Evolutionary conservation across 2,888 invertebrate species (phyloP).

Genomic region (Eilema caniola): DNA sequence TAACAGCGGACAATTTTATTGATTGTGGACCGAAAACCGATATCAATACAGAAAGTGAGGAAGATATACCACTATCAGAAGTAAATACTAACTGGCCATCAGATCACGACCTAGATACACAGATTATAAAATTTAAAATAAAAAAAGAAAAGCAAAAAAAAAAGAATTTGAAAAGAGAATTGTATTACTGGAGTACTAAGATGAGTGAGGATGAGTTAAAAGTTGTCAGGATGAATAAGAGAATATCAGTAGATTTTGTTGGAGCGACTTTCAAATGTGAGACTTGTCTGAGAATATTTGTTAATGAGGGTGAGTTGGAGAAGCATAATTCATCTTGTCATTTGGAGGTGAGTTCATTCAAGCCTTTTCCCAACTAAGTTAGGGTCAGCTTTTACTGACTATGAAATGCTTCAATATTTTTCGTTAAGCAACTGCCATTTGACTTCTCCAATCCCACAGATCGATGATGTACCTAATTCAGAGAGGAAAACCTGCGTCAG

Average conservation of each 20-base stretch:
- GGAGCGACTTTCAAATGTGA: slow-evolving; percentile 62
- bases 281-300: slow-evolving; percentile 59
- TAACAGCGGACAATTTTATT: slow-evolving; percentile 59
- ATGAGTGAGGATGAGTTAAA: slow-evolving; percentile 54
- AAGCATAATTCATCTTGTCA: slow-evolving; percentile 59
- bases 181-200: slow-evolving; percentile 45
- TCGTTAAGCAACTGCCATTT: too few relatives aligned
- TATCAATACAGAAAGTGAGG: slow-evolving; percentile 59
- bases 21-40: slow-evolving; percentile 57
- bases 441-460: too few relatives aligned
- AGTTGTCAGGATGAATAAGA: slow-evolving; percentile 45
- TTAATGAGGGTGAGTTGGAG: slow-evolving; percentile 48
- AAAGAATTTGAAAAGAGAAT: slow-evolving; percentile 31
- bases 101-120: slow-evolving; percentile 7
- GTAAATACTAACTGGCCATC: slow-evolving; percentile 44
- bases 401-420: too few relatives aligned
- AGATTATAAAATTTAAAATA: background rate
- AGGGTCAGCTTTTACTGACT: too few relatives aligned
- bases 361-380: too few relatives aligned
- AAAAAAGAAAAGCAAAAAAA: slow-evolving; percentile 11
- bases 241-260: slow-evolving; percentile 36
- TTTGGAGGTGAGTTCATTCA: slow-evolving; percentile 53
- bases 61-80: slow-evolving; percentile 65
- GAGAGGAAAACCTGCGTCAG: too few relatives aligned
- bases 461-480: too few relatives aligned